Evolutionary conservation across 2,797 vertebrate species (phyloP).

Genomic region (Darevskia mixta): DNA sequence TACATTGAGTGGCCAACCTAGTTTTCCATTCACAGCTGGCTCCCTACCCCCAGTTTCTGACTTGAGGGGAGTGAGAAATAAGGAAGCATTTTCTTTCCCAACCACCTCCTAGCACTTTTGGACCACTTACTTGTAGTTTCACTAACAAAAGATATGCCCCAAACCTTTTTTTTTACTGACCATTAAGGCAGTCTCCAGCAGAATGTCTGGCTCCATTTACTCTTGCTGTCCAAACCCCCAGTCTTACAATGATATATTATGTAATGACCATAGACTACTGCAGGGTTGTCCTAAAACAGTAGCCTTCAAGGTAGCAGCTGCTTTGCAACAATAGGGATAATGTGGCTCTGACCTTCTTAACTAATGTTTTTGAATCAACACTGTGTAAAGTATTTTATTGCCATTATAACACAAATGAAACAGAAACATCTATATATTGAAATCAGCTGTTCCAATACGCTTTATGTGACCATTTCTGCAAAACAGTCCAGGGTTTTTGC

Average conservation of each 20-base stretch:
- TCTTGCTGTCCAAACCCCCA: neutral
- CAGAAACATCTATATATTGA: slow-evolving; percentile 5
- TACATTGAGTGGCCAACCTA: too few relatives aligned
- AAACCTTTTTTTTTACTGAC: neutral
- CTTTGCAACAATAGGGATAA: neutral
- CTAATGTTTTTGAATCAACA: slow-evolving; percentile 7
- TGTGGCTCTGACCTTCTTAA: neutral
- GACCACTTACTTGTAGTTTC: neutral
- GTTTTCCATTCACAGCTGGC: too few relatives aligned
- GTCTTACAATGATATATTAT: neutral
- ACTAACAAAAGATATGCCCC: neutral
- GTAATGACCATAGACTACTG: neutral
- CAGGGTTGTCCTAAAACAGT: neutral
- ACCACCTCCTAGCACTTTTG: neutral
- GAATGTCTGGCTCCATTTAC: neutral
- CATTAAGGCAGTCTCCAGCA: neutral
- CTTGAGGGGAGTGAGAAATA: too few relatives aligned
- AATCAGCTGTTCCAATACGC: slow-evolving; percentile 49
- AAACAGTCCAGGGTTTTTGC: slow-evolving; percentile 17
- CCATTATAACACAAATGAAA: slow-evolving; percentile 39
- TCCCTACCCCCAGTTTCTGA: too few relatives aligned
- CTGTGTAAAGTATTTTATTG: slow-evolving; percentile 38
- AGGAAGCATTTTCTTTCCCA: too few relatives aligned
- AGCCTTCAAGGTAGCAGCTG: neutral
- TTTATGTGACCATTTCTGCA: slow-evolving; percentile 16